phyloP scores from a whole-genome alignment of 2,888 invertebrate genomes.

The Megamerina dolium region DNA sequence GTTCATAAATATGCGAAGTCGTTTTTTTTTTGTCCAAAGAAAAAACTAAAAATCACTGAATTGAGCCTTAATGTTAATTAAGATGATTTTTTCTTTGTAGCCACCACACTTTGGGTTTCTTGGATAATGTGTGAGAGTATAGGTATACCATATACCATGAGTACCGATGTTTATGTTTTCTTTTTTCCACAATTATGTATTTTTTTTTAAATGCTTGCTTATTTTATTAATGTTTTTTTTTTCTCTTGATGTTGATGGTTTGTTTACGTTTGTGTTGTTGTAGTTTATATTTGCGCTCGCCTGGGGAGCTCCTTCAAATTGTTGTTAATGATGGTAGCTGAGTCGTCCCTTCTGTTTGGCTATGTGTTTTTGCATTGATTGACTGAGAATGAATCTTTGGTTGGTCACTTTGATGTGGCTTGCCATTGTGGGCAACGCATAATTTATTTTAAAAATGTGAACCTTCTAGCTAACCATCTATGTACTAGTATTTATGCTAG shows the following conservation, averaged over 20 bases:
- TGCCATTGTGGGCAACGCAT: conserved; percentile 40
- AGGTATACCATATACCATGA: too few relatives aligned
- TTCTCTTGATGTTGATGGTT: conserved; percentile 4
- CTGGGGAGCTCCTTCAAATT: not conserved
- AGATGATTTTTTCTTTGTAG: conserved; percentile 14
- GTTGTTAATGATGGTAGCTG: conserved; percentile 21
- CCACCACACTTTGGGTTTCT: conserved; percentile 6
- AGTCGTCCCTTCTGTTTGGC: conserved; percentile 6
- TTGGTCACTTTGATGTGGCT: conserved; percentile 46
- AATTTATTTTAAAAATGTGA: conserved; percentile 32
- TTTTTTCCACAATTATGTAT: not conserved
- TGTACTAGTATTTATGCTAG: too few relatives aligned
- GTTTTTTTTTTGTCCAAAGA: not conserved
- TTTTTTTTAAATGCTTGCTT: not conserved
- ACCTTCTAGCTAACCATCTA: too few relatives aligned
- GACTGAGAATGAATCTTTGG: too few relatives aligned
- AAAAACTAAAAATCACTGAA: conserved; percentile 33
- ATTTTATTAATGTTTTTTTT: conserved; percentile 1
- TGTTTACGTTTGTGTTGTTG: not conserved
- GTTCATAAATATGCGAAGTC: too few relatives aligned
- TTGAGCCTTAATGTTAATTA: conserved; percentile 45
- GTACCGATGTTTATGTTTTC: too few relatives aligned
- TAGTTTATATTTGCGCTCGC: not conserved
- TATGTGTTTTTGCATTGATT: conserved; percentile 21
- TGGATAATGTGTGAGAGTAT: conserved; percentile 4